Conservation (phyloP, 2,113 vertebrate species). For the Sceloporus tristichus region DNA sequence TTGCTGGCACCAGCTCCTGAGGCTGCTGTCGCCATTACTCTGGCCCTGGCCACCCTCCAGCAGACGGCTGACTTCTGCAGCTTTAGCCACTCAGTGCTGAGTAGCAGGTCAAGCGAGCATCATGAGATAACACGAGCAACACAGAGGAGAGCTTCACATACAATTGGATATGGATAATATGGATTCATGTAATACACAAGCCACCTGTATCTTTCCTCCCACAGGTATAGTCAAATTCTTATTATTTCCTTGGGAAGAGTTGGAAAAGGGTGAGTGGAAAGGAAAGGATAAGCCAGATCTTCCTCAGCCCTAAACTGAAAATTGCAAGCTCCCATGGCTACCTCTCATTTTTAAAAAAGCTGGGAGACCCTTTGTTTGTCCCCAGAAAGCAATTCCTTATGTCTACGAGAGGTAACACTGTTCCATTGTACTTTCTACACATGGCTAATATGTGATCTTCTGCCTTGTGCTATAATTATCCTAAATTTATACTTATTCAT, state of each 20-base stretch:
- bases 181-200: too few relatives aligned
- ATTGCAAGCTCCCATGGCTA: not conserved
- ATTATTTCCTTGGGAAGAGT: too few relatives aligned
- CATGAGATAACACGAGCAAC: too few relatives aligned
- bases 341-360: not conserved
- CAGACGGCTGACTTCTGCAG: too few relatives aligned
- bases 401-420: conserved; percentile 13
- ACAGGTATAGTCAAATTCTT: not conserved
- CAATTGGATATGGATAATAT: too few relatives aligned
- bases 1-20: too few relatives aligned
- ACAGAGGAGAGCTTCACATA: too few relatives aligned
- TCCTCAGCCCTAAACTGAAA: not conserved
- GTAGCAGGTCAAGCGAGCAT: too few relatives aligned
- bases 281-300: not conserved
- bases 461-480: conserved; percentile 73
- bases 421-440: conserved; percentile 43
- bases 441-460: conserved; percentile 64
- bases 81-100: too few relatives aligned
- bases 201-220: not conserved
- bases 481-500: conserved; percentile 73
- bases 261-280: not conserved
- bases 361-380: not conserved
- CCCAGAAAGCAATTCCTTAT: not conserved
- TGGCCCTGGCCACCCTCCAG: too few relatives aligned
- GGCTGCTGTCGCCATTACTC: too few relatives aligned